Evolutionary conservation across 1,140 invertebrate species (phyloP), one percentile per base, ranked within the genome.

Genomic region (Acarapis woodi): DNA sequence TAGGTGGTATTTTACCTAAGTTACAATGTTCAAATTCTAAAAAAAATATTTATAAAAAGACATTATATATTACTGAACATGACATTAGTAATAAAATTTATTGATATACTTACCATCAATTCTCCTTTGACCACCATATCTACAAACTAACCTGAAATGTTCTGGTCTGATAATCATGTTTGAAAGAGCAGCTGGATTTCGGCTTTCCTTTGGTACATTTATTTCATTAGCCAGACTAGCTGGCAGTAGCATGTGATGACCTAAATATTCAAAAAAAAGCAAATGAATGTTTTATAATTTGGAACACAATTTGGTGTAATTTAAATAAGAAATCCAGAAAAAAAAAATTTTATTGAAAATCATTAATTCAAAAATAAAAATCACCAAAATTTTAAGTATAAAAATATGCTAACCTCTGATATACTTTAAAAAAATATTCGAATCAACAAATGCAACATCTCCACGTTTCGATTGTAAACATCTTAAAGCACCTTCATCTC

Each of bases 381-480:
- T 24, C 3, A 38, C 38, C 42, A 38, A 43, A 32, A 8, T 21
- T 25, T 35, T 23, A 4, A 12, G 12, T 3, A 14, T 6, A 20
- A 19, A 15, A 4, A 19, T 20, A 4, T 4, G 22, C 14, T 22
- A 16, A 1, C 33, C 15, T 16, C 40, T 34, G 14, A 35, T 40
- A 15, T 29, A 35, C 6, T 14, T 6, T 12, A 40, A 14, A 6
- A 41, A 29, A 3, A 43, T 48, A 1, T 33, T 33, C 28, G 44
- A 45, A 10, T 23, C 25, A 4, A 44, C 16, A 30, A 44, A 44
- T 9, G 42, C 42, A 6, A 25, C 47, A 30, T 37, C 42, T 39
- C 39, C 37, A 28, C 3, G 38, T 39, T 25, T 40, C 38, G 24
- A 45, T 3, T n/a, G 43, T 23, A 40, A 41, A 43, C 32, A 44